Conservation (phyloP, 2,797 vertebrate genomes). For the Coluber constrictor region DNA sequence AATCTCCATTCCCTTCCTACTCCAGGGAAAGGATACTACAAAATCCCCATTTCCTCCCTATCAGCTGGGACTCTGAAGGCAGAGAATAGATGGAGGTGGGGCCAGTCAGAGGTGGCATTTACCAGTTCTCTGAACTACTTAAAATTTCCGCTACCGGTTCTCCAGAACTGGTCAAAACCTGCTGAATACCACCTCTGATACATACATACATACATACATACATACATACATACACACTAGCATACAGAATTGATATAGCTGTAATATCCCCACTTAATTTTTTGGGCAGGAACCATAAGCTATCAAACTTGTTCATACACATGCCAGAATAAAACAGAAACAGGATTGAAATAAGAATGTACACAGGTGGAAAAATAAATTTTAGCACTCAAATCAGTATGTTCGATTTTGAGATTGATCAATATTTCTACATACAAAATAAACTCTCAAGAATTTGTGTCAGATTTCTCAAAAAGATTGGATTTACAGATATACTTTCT, state of each 20-base stretch:
- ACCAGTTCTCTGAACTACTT: too few relatives aligned
- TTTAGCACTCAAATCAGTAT: neutral
- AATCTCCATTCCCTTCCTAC: too few relatives aligned
- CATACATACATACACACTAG: neutral
- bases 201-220: too few relatives aligned
- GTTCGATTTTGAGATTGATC: constrained; percentile 10
- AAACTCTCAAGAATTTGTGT: neutral
- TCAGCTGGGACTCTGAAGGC: too few relatives aligned
- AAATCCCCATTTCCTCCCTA: too few relatives aligned
- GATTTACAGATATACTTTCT: neutral
- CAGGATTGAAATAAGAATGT: neutral
- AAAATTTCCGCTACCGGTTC: too few relatives aligned
- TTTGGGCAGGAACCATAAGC: neutral
- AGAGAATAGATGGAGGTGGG: too few relatives aligned
- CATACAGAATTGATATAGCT: neutral
- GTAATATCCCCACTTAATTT: neutral
- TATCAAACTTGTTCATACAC: neutral
- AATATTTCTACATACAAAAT: neutral
- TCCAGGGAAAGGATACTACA: too few relatives aligned
- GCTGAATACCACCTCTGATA: too few relatives aligned
- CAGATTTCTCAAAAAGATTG: neutral
- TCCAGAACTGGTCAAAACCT: too few relatives aligned
- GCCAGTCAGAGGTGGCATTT: too few relatives aligned
- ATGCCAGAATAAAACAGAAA: neutral
- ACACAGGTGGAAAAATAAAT: neutral